Evolutionary conservation across 1,140 invertebrate species (phyloP).

Genomic region (Aphidius gifuensis): DNA sequence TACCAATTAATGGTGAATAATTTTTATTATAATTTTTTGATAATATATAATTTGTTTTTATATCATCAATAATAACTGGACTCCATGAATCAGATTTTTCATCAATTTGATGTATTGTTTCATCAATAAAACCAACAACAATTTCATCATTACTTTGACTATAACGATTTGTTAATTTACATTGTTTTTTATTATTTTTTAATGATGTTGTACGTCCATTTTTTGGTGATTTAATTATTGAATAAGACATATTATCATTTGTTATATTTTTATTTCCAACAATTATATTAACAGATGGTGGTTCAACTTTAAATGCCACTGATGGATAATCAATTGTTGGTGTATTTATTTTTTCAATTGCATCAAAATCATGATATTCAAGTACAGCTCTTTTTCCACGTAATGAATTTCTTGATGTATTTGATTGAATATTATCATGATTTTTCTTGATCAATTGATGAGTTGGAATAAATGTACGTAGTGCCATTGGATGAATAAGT

Average conservation of each 20-base stretch:
- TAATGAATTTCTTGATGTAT: constrained; percentile 32
- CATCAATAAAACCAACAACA: constrained; percentile 21
- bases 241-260: constrained; percentile 17
- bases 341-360: constrained; percentile 15
- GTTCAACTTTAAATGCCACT: constrained; percentile 18
- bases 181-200: constrained; percentile 21
- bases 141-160: constrained; percentile 19
- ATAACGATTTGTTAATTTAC: constrained; percentile 8
- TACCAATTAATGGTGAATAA: constrained; percentile 32
- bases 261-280: constrained; percentile 17
- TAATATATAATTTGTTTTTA: constrained; percentile 47
- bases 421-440: constrained; percentile 10
- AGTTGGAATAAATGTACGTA: constrained; percentile 23
- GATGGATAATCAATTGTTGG: constrained; percentile 24
- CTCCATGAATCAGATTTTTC: constrained; percentile 35
- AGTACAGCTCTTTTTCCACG: constrained; percentile 25
- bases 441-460: constrained; percentile 10
- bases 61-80: constrained; percentile 39
- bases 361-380: constrained; percentile 29
- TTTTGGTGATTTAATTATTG: constrained; percentile 24
- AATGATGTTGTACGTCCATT: constrained; percentile 15
- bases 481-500: constrained; percentile 21
- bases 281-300: constrained; percentile 20
- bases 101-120: constrained; percentile 14
- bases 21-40: constrained; percentile 34